Evolutionary conservation across 2,113 vertebrate genomes (phyloP).

Genomic region (Ammodytes dubius): DNA sequence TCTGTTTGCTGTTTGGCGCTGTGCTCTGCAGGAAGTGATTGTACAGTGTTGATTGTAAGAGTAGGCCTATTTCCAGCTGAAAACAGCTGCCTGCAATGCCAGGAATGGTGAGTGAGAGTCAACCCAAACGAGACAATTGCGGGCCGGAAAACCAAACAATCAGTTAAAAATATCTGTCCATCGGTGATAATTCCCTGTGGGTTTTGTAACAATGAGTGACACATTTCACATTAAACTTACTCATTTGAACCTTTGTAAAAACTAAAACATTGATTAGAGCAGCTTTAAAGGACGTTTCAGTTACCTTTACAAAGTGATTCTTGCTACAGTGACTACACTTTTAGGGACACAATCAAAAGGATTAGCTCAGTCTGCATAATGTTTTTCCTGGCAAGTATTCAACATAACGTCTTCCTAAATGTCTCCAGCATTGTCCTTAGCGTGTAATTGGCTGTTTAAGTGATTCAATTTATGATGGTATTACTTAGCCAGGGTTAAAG

Average conservation of each 20-base stretch:
- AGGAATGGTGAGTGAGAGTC: background rate
- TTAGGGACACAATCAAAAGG: background rate
- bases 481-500: background rate
- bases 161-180: too few relatives aligned
- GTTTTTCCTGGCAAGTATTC: background rate
- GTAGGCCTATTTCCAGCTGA: too few relatives aligned
- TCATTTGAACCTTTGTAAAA: background rate
- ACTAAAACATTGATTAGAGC: background rate
- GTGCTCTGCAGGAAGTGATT: background rate
- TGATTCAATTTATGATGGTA: slow-evolving; percentile 16
- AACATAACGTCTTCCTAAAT: background rate
- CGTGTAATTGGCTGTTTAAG: background rate
- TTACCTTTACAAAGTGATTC: background rate
- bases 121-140: background rate
- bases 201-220: background rate
- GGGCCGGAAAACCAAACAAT: background rate
- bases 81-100: background rate
- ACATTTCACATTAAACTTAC: background rate
- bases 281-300: background rate
- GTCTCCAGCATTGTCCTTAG: background rate
- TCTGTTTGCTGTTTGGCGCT: background rate
- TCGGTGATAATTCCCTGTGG: background rate
- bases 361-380: background rate
- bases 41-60: too few relatives aligned
- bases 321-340: too few relatives aligned